Percentiles rank a stretch among this genome's conserved stretches.
Conservation (phyloP, 2,888 invertebrate genomes). For the Oxyscelio sp. region DNA sequence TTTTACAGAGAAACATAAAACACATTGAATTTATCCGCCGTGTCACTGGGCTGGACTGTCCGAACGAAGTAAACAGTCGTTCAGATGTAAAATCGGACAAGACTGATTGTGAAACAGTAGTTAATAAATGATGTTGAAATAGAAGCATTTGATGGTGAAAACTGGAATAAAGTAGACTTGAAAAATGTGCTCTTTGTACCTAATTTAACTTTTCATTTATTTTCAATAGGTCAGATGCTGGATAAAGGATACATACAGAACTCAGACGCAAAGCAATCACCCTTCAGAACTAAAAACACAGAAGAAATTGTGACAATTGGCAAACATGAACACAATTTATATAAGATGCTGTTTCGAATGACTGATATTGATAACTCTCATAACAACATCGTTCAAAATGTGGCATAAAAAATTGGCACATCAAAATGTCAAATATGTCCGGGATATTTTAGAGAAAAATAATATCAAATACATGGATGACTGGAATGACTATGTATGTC, state of each 20-base stretch:
- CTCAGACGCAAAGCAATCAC: not conserved
- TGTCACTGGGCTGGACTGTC: too few species aligned
- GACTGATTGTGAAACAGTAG: constrained; percentile 74
- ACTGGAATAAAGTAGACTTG: constrained; percentile 52
- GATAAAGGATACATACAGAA: constrained; percentile 2
- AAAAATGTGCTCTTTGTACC: not conserved
- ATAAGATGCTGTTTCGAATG: constrained; percentile 76
- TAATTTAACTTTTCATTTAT: not conserved
- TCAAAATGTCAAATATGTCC: constrained; percentile 71
- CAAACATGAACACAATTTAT: constrained; percentile 70
- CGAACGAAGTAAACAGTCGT: too few species aligned
- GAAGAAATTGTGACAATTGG: constrained; percentile 63
- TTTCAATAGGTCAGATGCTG: not conserved
- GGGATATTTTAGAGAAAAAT: constrained; percentile 72
- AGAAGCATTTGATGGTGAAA: constrained; percentile 77
- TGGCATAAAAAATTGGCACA: constrained; percentile 78
- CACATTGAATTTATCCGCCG: too few species aligned
- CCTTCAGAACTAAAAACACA: constrained; percentile 23
- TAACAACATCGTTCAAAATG: constrained; percentile 20
- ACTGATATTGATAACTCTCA: constrained; percentile 56
- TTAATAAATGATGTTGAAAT: constrained; percentile 75
- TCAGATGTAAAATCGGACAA: too few species aligned
- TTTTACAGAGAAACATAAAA: too few species aligned
- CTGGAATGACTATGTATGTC: not conserved
- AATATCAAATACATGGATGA: constrained; percentile 31